These are phyloP conservation scores for Ichneumoninae sp. DNA, from an alignment of 2,888 invertebrate genomes.

Conservation along the genomic window DNA sequence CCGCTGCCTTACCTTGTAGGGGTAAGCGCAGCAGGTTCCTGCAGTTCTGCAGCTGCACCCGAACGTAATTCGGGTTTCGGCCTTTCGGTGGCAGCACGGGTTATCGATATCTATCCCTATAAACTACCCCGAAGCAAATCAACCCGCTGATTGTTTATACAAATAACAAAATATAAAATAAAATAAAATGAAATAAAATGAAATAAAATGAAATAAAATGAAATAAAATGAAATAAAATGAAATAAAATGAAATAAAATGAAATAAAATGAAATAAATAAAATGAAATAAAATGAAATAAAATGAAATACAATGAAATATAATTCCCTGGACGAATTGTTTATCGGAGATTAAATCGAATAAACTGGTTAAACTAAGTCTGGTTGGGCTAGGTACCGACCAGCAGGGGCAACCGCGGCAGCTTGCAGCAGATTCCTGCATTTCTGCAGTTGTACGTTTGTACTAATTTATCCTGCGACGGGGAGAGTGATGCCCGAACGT, in stretches of 20 bases:
- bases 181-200: no score
- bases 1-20: background rate
- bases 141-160: background rate
- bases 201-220: no score
- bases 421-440: slow-evolving; percentile 17
- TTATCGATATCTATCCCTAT: background rate
- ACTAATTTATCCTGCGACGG: slow-evolving; percentile 1
- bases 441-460: background rate
- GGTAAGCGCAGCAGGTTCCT: slow-evolving; percentile 17
- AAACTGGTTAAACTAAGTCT: background rate
- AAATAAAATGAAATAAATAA: no score
- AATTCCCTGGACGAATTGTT: background rate
- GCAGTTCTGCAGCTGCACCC: background rate
- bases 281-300: no score
- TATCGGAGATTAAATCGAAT: background rate
- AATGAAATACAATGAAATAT: background rate
- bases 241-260: no score
- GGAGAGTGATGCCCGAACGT: background rate
- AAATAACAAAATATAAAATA: no score
- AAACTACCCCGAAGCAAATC: background rate
- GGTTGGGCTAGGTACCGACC: slow-evolving; percentile 5
- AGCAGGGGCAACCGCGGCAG: background rate
- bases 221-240: no score
- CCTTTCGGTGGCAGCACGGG: slow-evolving; percentile 19
- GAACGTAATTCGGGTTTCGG: background rate